A percentile compares a stretch with the other conserved stretches of the same genome.
These are phyloP conservation scores for Cheilosia grossa DNA, from an alignment of 2,888 invertebrate genomes.

Conservation along the genomic window DNA sequence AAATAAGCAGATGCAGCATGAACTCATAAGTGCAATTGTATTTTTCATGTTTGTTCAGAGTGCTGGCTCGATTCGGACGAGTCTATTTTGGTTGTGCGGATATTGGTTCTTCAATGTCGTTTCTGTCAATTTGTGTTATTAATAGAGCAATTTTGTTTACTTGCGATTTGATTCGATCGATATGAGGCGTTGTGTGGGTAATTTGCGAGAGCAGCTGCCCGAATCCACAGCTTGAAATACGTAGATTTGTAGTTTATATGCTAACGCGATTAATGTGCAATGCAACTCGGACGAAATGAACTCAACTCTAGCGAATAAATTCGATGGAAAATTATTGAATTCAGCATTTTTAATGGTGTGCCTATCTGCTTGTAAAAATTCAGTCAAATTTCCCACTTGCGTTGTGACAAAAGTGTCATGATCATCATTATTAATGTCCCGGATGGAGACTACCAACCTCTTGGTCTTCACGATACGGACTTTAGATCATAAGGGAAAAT, in stretches of 20 bases:
- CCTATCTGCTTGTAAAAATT: too few species aligned
- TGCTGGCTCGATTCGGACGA: neutral
- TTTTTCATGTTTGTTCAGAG: neutral
- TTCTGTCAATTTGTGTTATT: slow-evolving; percentile 6
- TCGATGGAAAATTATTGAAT: too few species aligned
- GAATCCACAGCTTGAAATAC: neutral
- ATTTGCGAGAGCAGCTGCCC: neutral
- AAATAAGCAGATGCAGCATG: neutral
- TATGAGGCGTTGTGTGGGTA: neutral
- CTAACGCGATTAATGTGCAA: too few species aligned
- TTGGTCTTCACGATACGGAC: too few species aligned
- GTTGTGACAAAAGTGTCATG: too few species aligned
- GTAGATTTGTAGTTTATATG: neutral
- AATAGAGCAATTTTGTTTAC: neutral
- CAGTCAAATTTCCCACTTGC: too few species aligned
- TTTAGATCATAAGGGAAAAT: too few species aligned
- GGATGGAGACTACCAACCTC: too few species aligned
- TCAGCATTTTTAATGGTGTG: too few species aligned
- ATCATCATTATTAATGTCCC: too few species aligned
- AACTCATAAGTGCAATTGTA: slow-evolving; percentile 9
- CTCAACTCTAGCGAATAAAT: too few species aligned
- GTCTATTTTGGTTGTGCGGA: slow-evolving; percentile 2
- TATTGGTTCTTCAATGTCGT: slow-evolving; percentile 21
- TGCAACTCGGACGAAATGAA: too few species aligned
- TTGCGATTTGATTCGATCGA: neutral